A percentile compares a stretch with the other conserved stretches of the same genome.
Evolutionary conservation across 1,140 invertebrate genomes (phyloP).

Genomic region (Ceratina calcarata): DNA sequence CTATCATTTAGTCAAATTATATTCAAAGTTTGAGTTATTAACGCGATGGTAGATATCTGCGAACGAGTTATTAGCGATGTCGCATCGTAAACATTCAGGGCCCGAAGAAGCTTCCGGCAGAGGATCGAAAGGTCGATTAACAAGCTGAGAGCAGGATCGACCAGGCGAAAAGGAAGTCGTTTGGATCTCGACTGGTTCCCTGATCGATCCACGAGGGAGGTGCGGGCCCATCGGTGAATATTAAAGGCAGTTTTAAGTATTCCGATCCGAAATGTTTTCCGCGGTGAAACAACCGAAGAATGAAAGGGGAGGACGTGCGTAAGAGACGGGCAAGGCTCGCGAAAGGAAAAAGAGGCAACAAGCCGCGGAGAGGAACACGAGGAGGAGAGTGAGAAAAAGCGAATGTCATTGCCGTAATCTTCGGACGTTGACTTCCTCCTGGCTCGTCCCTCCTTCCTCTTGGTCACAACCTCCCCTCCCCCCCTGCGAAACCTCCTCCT

Average conservation of each 20-base stretch:
- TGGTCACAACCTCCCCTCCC: slow-evolving; percentile 59
- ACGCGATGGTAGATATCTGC: no score
- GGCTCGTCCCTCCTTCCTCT: slow-evolving; percentile 69
- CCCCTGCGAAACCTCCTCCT: slow-evolving; percentile 10
- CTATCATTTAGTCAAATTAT: no score
- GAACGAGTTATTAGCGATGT: no score
- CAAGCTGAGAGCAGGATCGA: not conserved
- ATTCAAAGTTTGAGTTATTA: no score
- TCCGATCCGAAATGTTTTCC: slow-evolving; percentile 36
- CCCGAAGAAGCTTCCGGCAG: no score
- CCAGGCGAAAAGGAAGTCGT: not conserved
- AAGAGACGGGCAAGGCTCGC: slow-evolving; percentile 45
- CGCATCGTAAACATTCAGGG: no score
- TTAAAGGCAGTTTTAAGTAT: not conserved
- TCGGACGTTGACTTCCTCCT: slow-evolving; percentile 80
- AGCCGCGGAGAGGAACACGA: slow-evolving; percentile 65
- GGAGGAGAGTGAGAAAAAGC: slow-evolving; percentile 79
- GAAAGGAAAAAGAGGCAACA: slow-evolving; percentile 56
- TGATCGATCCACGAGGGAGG: slow-evolving; percentile 4
- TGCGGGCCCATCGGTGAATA: slow-evolving; percentile 18
- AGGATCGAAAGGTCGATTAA: not conserved
- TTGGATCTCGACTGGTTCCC: not conserved
- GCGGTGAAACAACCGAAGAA: slow-evolving; percentile 5
- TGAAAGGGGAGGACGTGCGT: not conserved
- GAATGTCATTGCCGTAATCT: slow-evolving; percentile 82